Evolutionary conservation across 2,888 invertebrate genomes (phyloP).

Genomic region (Drosophila buzzatii): DNA sequence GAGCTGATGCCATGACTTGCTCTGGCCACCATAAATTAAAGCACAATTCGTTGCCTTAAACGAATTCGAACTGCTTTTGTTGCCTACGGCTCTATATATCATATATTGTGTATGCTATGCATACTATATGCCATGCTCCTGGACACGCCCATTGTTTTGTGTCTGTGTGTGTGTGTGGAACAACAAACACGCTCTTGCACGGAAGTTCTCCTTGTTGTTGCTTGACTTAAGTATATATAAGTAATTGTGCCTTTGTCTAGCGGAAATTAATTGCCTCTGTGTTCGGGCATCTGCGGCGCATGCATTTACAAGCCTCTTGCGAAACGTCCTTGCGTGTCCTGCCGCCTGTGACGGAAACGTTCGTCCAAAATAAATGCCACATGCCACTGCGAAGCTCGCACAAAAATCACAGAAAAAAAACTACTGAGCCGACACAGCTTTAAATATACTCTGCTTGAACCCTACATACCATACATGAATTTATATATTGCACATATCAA

Average conservation of each 20-base stretch:
- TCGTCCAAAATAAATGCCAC: conserved; percentile 46
- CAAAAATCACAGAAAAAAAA: conserved; percentile 6
- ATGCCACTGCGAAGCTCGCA: too few relatives aligned
- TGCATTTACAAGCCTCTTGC: conserved; percentile 36
- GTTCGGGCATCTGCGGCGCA: conserved; percentile 62
- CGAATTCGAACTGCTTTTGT: conserved; percentile 33
- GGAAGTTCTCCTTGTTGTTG: conserved; percentile 12
- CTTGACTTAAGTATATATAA: conserved; percentile 39
- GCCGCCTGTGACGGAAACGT: conserved; percentile 68
- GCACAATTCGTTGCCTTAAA: conserved; percentile 34
- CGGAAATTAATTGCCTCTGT: conserved; percentile 74
- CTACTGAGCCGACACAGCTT: background rate
- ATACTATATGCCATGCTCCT: background rate
- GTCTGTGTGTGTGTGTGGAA: background rate
- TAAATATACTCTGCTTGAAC: background rate
- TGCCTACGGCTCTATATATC: conserved; percentile 40
- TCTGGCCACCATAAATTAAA: conserved; percentile 48
- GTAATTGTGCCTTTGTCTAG: conserved; percentile 60
- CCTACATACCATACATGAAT: too few relatives aligned
- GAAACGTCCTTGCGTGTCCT: conserved; percentile 50
- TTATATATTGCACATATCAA: background rate
- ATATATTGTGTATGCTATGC: conserved; percentile 26
- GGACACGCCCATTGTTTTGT: conserved; percentile 41
- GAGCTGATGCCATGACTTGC: background rate
- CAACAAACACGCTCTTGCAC: conserved; percentile 6